Evolutionary conservation across 2,113 vertebrate genomes (phyloP), one percentile per base, ranked within the genome.

Genomic region (Beaufortia kweichowensis): DNA sequence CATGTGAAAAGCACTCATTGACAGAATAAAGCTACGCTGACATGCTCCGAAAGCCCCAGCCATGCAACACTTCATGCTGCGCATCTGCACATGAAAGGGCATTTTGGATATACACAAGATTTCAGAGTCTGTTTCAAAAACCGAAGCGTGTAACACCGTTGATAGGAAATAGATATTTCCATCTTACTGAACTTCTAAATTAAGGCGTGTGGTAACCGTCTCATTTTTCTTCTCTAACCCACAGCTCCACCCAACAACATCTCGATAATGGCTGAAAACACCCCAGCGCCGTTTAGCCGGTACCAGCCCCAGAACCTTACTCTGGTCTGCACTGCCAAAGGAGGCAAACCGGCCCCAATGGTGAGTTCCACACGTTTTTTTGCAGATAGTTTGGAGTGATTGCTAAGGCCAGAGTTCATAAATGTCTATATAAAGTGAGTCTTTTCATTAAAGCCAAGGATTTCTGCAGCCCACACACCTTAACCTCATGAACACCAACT

Each of bases 261-360:
- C 76, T 95, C 96, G 0, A 94, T 98, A 83, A 85, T 96, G 43
- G 95, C 96, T 0, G 95, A 96, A 0, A 94, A 98, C 85, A 90
- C 94, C 0, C 96, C 95, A 0, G 94, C 96, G 0, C 94, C 94
- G 3, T 99, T 98, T 91, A 98, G 95, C 89, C 95, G 96, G 79
- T 98, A 98, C 90, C 95, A 98, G 85, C 95, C 96, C 0, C 97
- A 98, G 92, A 99, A 99, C 90, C 94, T 99, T 89, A 98, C 97
- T 0, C 90, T 99, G 76, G 90, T 97, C 85, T 99, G 97, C 82
- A 95, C 95, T 3, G 97, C 96, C 55, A 96, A 95, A 0, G 97
- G 97, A 31, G 96, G 95, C 66, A 98, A 98, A 19, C 97, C 97
- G 0, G 97, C 96, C 0, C 97, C 97, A 0, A 92, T 89, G 90